These are phyloP conservation scores for Leptinotarsa undecemlineata DNA, from an alignment of 1,140 invertebrate genomes.

Conservation along the genomic window DNA sequence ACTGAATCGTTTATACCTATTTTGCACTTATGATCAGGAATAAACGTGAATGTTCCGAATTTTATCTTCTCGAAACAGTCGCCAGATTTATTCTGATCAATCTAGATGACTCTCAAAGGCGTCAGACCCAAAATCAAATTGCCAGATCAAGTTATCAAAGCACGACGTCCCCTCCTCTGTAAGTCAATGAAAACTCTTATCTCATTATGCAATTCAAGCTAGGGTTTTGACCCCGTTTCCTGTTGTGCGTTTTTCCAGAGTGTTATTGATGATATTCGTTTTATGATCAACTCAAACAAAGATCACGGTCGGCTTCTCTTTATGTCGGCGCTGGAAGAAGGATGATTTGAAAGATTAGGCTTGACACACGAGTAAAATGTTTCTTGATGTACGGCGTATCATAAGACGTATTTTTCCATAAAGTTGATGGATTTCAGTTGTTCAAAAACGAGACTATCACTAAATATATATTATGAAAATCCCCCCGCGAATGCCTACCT, in stretches of 20 bases:
- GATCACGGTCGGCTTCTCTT: not conserved
- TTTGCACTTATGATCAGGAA: too few relatives aligned
- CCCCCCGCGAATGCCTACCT: too few relatives aligned
- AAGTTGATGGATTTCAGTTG: too few relatives aligned
- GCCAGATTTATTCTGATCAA: too few relatives aligned
- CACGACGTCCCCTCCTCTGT: not conserved
- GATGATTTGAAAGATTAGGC: not conserved
- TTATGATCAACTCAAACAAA: not conserved
- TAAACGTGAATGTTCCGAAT: too few relatives aligned
- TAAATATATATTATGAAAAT: too few relatives aligned
- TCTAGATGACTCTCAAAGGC: not conserved
- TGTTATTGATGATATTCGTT: slow-evolving; percentile 6
- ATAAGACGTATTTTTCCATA: too few relatives aligned
- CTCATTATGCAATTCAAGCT: not conserved
- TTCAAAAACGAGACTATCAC: too few relatives aligned
- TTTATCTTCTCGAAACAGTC: too few relatives aligned
- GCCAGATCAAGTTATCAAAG: not conserved
- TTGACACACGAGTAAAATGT: not conserved
- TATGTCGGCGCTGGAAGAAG: not conserved
- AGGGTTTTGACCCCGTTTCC: not conserved
- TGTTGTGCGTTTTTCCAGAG: not conserved
- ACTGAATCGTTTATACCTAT: too few relatives aligned
- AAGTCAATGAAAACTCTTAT: not conserved
- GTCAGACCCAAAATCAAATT: not conserved
- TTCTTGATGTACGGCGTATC: too few relatives aligned